These are phyloP conservation scores for Tetrax tetrax DNA, from an alignment of 2,113 vertebrate genomes.

Conservation along the genomic window DNA sequence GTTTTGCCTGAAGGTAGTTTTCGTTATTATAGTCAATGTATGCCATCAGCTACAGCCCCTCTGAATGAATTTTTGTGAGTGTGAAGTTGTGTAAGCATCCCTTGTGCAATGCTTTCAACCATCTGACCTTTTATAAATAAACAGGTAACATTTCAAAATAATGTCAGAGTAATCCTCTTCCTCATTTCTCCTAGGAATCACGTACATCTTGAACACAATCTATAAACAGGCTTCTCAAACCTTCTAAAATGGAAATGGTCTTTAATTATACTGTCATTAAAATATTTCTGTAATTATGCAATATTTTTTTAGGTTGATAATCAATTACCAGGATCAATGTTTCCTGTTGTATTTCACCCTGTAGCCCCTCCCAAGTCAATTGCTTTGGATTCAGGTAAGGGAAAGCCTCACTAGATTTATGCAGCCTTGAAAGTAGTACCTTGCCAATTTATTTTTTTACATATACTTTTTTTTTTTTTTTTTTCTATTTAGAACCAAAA, in stretches of 20 bases:
- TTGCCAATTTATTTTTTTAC: neutral
- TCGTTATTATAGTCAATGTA: neutral
- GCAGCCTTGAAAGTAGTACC: neutral
- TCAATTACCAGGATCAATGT: conserved; percentile 91
- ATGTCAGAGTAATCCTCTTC: neutral
- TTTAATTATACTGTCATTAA: neutral
- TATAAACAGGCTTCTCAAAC: neutral
- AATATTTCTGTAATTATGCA: neutral
- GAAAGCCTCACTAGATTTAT: neutral
- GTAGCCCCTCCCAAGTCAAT: conserved; percentile 96
- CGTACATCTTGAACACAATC: neutral
- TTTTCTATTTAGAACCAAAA: conserved; percentile 84
- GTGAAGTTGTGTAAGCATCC: neutral
- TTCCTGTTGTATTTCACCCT: conserved; percentile 94
- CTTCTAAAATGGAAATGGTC: neutral
- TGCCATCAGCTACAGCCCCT: neutral
- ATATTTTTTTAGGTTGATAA: conserved; percentile 86
- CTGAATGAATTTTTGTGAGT: neutral
- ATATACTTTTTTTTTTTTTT: neutral
- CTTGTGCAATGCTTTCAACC: neutral
- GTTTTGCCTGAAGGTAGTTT: neutral
- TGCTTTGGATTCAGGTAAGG: conserved; percentile 91
- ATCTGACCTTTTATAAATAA: neutral
- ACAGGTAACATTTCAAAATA: neutral
- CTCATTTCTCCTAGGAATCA: neutral